Conservation (phyloP, 2,113 vertebrate species). For the Galbula dea region DNA sequence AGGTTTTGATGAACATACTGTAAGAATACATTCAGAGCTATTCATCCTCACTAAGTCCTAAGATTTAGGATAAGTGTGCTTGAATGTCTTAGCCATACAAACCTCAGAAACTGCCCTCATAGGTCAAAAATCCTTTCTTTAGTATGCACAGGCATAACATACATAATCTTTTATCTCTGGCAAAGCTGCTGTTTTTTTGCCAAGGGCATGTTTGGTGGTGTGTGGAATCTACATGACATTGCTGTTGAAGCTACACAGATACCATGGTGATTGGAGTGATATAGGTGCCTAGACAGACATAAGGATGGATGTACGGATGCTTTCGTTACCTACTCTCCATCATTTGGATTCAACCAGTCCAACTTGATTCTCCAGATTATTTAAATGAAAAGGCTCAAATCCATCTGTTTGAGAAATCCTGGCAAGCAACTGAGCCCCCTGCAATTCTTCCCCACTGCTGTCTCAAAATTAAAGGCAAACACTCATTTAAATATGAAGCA, state of each 20-base stretch:
- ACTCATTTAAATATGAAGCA: conserved; percentile 72
- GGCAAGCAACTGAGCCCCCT: conserved; percentile 66
- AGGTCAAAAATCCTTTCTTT: conserved; percentile 60
- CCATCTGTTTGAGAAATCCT: conserved; percentile 69
- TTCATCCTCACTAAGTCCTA: conserved; percentile 19
- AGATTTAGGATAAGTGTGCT: conserved; percentile 50
- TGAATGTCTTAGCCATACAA: conserved; percentile 40
- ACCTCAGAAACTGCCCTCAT: conserved; percentile 36
- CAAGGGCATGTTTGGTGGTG: conserved; percentile 64
- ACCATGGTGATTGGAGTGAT: not conserved
- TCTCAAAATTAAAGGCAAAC: conserved; percentile 73
- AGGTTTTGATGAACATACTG: not conserved
- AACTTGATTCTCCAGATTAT: conserved; percentile 79
- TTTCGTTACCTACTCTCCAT: conserved; percentile 62
- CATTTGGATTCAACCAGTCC: conserved; percentile 72
- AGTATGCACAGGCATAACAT: conserved; percentile 59
- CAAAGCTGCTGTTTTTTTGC: conserved; percentile 58
- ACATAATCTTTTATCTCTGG: conserved; percentile 72
- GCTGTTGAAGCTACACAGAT: conserved; percentile 25
- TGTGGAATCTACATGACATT: conserved; percentile 58
- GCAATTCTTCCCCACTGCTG: conserved; percentile 48
- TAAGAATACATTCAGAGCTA: conserved; percentile 10
- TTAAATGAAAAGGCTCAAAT: conserved; percentile 69
- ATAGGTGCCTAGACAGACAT: not conserved
- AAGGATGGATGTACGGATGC: not conserved